A percentile compares a stretch with the other conserved stretches of the same genome.
Evolutionary conservation across 2,888 invertebrate species (phyloP).

Genomic region (Keiferia lycopersicella): DNA sequence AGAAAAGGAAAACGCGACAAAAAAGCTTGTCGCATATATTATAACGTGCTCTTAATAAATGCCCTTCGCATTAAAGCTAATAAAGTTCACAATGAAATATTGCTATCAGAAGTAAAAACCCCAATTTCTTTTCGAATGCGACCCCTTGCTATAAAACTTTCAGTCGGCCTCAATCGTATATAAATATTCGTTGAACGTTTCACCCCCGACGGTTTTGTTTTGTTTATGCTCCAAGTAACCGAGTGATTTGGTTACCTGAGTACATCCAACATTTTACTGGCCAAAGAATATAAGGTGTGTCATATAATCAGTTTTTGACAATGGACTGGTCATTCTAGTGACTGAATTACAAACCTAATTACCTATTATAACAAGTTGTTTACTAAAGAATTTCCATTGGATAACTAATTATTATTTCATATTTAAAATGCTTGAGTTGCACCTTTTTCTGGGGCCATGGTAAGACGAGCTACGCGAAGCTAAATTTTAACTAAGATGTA

Average conservation of each 20-base stretch:
- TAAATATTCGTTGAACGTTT: constrained; percentile 56
- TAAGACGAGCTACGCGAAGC: too few species aligned
- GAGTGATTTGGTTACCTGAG: constrained; percentile 62
- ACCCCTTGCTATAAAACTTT: constrained; percentile 68
- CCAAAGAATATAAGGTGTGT: constrained; percentile 36
- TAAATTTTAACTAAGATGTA: too few species aligned
- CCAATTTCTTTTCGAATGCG: constrained; percentile 54
- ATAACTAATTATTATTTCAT: too few species aligned
- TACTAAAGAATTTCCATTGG: too few species aligned
- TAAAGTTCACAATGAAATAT: constrained; percentile 72
- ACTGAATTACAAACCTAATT: too few species aligned
- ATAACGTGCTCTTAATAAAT: constrained; percentile 60
- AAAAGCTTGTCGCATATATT: constrained; percentile 43
- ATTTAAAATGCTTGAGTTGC: too few species aligned
- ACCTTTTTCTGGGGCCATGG: too few species aligned
- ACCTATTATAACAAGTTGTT: too few species aligned
- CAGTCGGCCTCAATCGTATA: constrained; percentile 58
- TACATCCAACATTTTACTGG: constrained; percentile 33
- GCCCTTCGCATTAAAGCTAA: constrained; percentile 64
- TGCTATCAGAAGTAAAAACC: constrained; percentile 62
- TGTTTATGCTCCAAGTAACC: constrained; percentile 54
- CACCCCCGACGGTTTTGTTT: constrained; percentile 45
- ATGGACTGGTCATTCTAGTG: background rate
- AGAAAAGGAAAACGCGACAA: constrained; percentile 36
- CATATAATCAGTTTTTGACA: too few species aligned